Conservation (phyloP, 2,888 invertebrate species). For the Argynnis bischoffii region DNA sequence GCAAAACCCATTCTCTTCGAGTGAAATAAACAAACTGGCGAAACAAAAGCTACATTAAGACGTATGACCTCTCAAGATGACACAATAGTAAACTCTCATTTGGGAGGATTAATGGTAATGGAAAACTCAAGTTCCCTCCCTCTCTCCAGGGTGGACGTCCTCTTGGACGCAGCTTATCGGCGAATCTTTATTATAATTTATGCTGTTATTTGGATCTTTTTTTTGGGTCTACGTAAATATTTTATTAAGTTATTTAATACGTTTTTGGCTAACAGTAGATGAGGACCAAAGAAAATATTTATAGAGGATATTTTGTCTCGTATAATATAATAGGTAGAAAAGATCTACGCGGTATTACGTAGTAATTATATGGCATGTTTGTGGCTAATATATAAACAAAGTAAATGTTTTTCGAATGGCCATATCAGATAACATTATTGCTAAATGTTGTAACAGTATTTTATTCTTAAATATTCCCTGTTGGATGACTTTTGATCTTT, state of each 20-base stretch:
- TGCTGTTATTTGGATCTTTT: constrained; percentile 34
- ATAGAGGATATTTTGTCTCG: too few relatives aligned
- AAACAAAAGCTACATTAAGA: constrained; percentile 54
- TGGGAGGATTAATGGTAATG: constrained; percentile 63
- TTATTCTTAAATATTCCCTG: constrained; percentile 6
- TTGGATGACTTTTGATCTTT: constrained; percentile 16
- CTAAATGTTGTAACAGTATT: too few relatives aligned
- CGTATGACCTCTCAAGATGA: constrained; percentile 55
- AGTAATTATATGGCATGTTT: too few relatives aligned
- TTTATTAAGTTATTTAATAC: background rate
- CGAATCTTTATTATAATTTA: constrained; percentile 40
- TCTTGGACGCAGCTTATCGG: constrained; percentile 42
- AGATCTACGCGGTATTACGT: too few relatives aligned
- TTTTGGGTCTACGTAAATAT: constrained; percentile 16
- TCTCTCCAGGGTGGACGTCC: constrained; percentile 33
- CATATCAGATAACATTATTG: too few relatives aligned
- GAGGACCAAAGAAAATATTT: too few relatives aligned
- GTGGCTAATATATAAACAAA: too few relatives aligned
- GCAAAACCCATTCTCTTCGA: constrained; percentile 24
- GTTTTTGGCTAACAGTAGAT: too few relatives aligned
- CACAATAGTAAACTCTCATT: constrained; percentile 56
- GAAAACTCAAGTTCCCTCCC: constrained; percentile 57
- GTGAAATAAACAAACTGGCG: constrained; percentile 36
- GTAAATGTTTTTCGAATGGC: too few relatives aligned
- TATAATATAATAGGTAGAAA: too few relatives aligned